These are phyloP conservation scores for Eleutherodactylus coqui DNA, from an alignment of 2,797 vertebrate genomes.

Conservation along the genomic window DNA sequence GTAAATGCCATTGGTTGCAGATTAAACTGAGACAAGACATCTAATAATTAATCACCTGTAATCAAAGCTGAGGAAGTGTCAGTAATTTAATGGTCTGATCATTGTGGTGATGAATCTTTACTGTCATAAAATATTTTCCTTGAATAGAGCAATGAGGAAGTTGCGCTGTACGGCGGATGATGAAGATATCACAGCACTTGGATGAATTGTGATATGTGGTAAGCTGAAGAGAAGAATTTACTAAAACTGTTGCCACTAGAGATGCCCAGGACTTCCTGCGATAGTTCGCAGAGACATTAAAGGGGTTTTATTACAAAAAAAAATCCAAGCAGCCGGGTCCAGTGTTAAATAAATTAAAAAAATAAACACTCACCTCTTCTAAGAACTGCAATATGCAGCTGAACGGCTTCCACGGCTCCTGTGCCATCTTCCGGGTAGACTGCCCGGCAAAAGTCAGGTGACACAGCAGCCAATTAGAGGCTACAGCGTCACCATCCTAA, in stretches of 20 bases:
- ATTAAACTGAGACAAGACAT: constrained; percentile 22
- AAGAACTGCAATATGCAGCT: too few species aligned
- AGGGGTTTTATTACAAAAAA: too few species aligned
- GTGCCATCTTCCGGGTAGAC: too few species aligned
- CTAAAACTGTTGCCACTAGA: background rate
- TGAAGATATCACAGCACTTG: constrained; percentile 28
- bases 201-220: background rate
- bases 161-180: background rate
- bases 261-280: too few species aligned
- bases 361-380: too few species aligned
- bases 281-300: too few species aligned
- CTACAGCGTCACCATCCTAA: too few species aligned
- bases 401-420: too few species aligned
- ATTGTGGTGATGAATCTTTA: constrained; percentile 30
- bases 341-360: too few species aligned
- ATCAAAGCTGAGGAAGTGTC: constrained; percentile 17
- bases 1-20: constrained; percentile 5
- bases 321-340: too few species aligned
- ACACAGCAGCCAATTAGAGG: too few species aligned
- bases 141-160: constrained; percentile 12
- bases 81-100: constrained; percentile 29
- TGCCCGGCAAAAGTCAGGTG: too few species aligned
- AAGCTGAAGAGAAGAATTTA: constrained; percentile 26
- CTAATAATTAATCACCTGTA: constrained; percentile 33
- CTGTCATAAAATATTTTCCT: constrained; percentile 39